phyloP scores from a whole-genome alignment of 2,888 invertebrate genomes.

The Ecliptopera silaceata region DNA sequence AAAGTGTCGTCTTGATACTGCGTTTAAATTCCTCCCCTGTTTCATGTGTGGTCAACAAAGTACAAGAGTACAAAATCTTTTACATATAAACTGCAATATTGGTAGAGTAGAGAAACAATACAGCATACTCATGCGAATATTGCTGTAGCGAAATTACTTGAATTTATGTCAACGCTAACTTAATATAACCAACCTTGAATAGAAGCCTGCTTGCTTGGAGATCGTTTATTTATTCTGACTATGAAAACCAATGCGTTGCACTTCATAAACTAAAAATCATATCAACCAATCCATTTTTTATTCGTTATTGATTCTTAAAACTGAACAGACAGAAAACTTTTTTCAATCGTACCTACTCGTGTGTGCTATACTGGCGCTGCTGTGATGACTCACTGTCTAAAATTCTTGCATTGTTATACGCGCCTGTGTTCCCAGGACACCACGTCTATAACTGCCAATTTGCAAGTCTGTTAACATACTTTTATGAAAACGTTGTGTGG shows the following conservation, averaged over 20 bases:
- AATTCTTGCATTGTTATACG: neutral
- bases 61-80: no score
- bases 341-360: neutral
- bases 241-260: no score
- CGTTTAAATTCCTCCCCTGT: no score
- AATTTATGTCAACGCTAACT: neutral
- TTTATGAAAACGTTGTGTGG: constrained; percentile 42
- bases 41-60: no score
- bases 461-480: constrained; percentile 5
- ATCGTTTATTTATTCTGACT: neutral
- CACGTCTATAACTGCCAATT: constrained; percentile 28
- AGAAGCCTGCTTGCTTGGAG: neutral
- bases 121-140: no score
- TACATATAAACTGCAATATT: no score
- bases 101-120: no score
- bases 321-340: neutral
- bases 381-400: neutral
- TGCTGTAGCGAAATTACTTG: neutral
- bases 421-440: neutral
- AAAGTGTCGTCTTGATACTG: no score
- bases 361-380: neutral
- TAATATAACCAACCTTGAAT: neutral
- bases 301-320: neutral
- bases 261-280: no score
- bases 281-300: no score